Evolutionary conservation across 2,888 invertebrate species (phyloP).

Genomic region (Zaprionus bogoriensis): DNA sequence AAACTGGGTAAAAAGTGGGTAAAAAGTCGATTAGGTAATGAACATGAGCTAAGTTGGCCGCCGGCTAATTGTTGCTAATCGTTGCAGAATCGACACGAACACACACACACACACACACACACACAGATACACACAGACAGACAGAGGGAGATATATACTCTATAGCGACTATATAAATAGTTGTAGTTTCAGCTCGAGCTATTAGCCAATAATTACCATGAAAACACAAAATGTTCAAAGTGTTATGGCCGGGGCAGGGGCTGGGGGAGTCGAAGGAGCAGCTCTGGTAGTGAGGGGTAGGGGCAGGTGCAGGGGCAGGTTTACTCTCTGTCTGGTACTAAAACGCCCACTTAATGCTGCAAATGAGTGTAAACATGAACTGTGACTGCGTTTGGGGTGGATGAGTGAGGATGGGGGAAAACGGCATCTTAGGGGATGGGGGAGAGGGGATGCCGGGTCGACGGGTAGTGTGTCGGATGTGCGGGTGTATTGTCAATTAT

Average conservation of each 20-base stretch:
- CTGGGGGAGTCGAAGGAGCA: neutral
- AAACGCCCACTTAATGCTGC: slow-evolving; percentile 50
- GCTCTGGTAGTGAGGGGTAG: neutral
- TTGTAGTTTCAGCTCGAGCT: slow-evolving; percentile 14
- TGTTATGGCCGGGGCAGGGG: neutral
- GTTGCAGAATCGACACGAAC: slow-evolving; percentile 67
- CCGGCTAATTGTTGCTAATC: slow-evolving; percentile 73
- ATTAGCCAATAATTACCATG: slow-evolving; percentile 64
- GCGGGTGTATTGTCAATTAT: slow-evolving; percentile 28
- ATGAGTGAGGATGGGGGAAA: neutral
- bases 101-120: slow-evolving; percentile 17
- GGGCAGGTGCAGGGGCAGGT: neutral
- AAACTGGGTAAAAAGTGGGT: slow-evolving; percentile 7
- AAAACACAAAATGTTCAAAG: slow-evolving; percentile 43
- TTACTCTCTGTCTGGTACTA: slow-evolving; percentile 17
- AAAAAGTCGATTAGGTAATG: slow-evolving; percentile 68
- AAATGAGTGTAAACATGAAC: slow-evolving; percentile 46
- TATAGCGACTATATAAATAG: slow-evolving; percentile 6
- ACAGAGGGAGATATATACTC: slow-evolving; percentile 1
- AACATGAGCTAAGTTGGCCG: slow-evolving; percentile 52
- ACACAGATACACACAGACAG: neutral
- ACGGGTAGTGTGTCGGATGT: neutral
- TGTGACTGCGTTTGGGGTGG: slow-evolving; percentile 25
- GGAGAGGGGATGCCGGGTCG: neutral
- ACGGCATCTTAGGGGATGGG: too few species aligned